Base-by-base conservation (phyloP, 2,888 invertebrate genomes). In the Chrysolina oricalcia region DNA sequence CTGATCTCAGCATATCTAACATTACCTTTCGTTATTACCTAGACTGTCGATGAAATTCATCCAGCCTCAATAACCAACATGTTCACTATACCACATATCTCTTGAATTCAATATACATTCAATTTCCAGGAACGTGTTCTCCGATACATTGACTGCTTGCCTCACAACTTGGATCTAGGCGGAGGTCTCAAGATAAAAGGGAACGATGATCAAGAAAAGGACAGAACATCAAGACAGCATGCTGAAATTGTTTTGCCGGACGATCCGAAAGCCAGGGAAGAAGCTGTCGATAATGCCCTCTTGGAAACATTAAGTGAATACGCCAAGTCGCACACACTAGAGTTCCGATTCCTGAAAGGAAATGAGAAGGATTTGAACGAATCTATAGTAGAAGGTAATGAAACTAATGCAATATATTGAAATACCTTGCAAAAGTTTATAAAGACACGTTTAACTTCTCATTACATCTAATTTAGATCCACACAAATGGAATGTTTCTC, bases 301-400 rank as follows among this genome's bases (percentile, higher is more conserved):
- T 89, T 94, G 78, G 95, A 96, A 85, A 93, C 94, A 79, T 91
- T 95, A 11, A 92, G 94, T 79, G 92, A 93, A 82, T 93, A 96
- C 87, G 91, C 96, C 80, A 93, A 94, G 84, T 93, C 93, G 68
- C 95, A 96, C 85, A 94, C 95, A 19, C 90, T 96, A 59, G 95
- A 96, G 86, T 92, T 96, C 84, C 95, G 95, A 88, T 91, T 96
- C 83, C 95, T 96, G 83, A 92, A 92, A 77, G 92, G 92, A 68
- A 92, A 94, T 59, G 92, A 94, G 81, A 91, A 93, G 81, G 94
- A 94, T 83, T 91, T 95, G 87, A 93, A 94, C 85, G 92, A 94
- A 81, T 94, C 95, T n/a, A 78, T 83, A 17, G 95, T 95, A 85
- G 95, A 96, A 93, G 95, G 95, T 95, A 91, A 92, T 21, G 21